These are phyloP conservation scores for Spea hammondii DNA, from an alignment of 2,797 vertebrate genomes.

Conservation along the genomic window DNA sequence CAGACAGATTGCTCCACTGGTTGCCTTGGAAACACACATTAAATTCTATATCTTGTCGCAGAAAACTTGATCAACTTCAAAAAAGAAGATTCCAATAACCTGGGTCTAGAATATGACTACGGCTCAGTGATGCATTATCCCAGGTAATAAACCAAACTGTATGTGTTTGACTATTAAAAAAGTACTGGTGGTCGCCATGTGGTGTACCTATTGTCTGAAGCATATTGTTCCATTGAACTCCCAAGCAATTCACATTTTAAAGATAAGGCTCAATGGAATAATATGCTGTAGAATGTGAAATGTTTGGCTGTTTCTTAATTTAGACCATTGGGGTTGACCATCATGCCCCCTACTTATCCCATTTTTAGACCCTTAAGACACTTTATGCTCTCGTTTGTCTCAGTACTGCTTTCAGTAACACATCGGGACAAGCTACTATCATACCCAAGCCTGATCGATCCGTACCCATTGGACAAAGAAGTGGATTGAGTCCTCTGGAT, in stretches of 20 bases:
- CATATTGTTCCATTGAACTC: too few species aligned
- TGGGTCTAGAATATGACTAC: slow-evolving; percentile 75
- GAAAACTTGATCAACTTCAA: slow-evolving; percentile 65
- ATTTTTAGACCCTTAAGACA: too few species aligned
- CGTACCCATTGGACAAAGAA: slow-evolving; percentile 73
- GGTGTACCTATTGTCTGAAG: too few species aligned
- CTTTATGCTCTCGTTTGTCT: slow-evolving; percentile 1
- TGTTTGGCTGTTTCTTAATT: too few species aligned
- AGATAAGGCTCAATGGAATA: too few species aligned
- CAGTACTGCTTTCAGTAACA: slow-evolving; percentile 62
- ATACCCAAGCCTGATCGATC: slow-evolving; percentile 75
- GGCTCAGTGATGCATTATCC: slow-evolving; percentile 79
- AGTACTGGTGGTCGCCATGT: neutral
- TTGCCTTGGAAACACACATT: too few species aligned
- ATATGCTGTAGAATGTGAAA: too few species aligned
- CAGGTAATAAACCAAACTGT: slow-evolving; percentile 59
- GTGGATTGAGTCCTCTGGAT: slow-evolving; percentile 72
- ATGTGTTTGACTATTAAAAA: too few species aligned
- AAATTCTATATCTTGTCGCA: slow-evolving; percentile 27
- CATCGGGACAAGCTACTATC: slow-evolving; percentile 72
- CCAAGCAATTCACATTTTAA: too few species aligned
- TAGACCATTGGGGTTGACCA: too few species aligned
- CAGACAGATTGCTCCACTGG: too few species aligned
- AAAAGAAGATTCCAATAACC: slow-evolving; percentile 69
- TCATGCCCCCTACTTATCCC: too few species aligned